phyloP scores from a whole-genome alignment of 2,797 vertebrate species.

The Rhinichthys osculus region DNA sequence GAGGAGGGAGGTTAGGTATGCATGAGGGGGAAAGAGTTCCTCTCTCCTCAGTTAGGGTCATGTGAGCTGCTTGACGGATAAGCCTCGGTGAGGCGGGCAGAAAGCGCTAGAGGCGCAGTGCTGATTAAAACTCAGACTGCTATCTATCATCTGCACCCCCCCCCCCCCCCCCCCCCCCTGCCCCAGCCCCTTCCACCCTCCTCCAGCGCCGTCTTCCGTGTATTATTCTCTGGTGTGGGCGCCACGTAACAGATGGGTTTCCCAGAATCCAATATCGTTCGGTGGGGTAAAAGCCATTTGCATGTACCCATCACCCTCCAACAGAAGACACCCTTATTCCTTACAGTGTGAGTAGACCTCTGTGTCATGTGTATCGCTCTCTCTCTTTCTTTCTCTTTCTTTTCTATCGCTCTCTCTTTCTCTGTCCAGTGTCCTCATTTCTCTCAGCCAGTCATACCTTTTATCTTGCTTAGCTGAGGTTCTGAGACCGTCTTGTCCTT shows the following conservation, averaged over 20 bases:
- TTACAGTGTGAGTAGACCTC: slow-evolving; percentile 30
- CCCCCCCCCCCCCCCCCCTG: background rate
- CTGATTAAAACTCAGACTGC: slow-evolving; percentile 69
- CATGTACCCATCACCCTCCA: slow-evolving; percentile 62
- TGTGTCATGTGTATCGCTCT: background rate
- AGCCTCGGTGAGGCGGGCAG: slow-evolving; percentile 53
- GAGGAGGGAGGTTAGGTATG: slow-evolving; percentile 39
- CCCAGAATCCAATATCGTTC: slow-evolving; percentile 68
- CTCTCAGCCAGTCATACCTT: slow-evolving; percentile 14
- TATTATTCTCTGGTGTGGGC: slow-evolving; percentile 47
- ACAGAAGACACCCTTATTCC: slow-evolving; percentile 37
- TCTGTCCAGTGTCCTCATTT: slow-evolving; percentile 24
- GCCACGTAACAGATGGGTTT: slow-evolving; percentile 65
- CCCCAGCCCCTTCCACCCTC: slow-evolving; percentile 37
- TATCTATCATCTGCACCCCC: slow-evolving; percentile 60
- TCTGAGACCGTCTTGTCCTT: background rate
- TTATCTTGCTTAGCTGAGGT: slow-evolving; percentile 16
- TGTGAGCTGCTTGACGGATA: slow-evolving; percentile 64
- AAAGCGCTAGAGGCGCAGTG: slow-evolving; percentile 64
- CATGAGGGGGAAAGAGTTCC: slow-evolving; percentile 32
- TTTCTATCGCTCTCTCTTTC: background rate
- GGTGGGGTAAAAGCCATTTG: slow-evolving; percentile 62
- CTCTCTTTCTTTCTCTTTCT: background rate
- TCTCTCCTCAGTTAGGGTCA: slow-evolving; percentile 46
- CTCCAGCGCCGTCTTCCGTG: slow-evolving; percentile 39